phyloP scores from a whole-genome alignment of 23 tunicate genomes.

The Ascidia mentula region DNA sequence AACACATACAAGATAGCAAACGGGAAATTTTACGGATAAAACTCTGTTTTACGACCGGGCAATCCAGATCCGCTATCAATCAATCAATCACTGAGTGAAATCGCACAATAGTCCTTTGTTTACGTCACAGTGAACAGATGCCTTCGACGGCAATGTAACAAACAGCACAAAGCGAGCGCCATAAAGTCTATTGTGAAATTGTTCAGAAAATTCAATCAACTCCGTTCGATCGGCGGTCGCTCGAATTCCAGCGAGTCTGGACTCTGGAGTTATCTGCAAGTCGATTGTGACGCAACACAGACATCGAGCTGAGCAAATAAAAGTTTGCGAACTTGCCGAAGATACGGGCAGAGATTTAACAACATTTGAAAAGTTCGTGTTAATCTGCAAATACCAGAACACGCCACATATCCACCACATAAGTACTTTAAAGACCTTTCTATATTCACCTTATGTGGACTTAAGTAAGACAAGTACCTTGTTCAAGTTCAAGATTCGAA shows the following conservation, averaged over 20 bases:
- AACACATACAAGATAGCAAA: too few species aligned
- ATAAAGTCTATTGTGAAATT: not conserved
- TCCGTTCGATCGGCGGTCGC: not conserved
- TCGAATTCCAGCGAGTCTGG: too few species aligned
- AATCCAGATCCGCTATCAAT: not conserved
- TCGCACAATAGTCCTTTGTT: not conserved
- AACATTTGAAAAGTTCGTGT: too few species aligned
- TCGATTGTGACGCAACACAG: slow-evolving; percentile 3
- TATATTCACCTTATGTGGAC: too few species aligned
- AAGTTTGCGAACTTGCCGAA: too few species aligned
- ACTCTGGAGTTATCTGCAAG: slow-evolving; percentile 8
- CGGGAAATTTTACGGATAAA: too few species aligned
- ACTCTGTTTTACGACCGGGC: slow-evolving; percentile 2
- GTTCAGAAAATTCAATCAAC: not conserved
- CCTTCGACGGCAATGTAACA: slow-evolving; percentile 2
- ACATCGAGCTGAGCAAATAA: not conserved
- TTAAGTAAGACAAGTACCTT: too few species aligned
- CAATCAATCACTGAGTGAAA: not conserved
- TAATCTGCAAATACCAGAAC: too few species aligned
- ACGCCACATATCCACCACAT: too few species aligned
- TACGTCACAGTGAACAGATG: slow-evolving; percentile 6
- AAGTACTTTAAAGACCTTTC: too few species aligned
- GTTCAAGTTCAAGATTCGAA: too few species aligned
- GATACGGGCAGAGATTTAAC: too few species aligned
- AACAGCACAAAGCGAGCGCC: not conserved